phyloP scores from a whole-genome alignment of 2,888 invertebrate genomes.

The Calephelis perditalis region DNA sequence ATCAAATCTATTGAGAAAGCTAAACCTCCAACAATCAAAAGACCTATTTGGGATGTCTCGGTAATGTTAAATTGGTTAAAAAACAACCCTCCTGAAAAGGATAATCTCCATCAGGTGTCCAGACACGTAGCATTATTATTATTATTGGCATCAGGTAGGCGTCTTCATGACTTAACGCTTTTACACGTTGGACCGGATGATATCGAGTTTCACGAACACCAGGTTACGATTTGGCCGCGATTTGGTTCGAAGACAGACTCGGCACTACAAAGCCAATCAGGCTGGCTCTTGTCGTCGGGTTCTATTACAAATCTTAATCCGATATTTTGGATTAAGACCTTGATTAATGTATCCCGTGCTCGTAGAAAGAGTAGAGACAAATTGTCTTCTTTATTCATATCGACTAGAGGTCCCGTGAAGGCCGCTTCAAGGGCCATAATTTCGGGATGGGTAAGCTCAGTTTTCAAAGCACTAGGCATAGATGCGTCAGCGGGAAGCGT shows the following conservation, averaged over 20 bases:
- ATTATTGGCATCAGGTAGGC: not conserved
- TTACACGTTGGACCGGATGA: not conserved
- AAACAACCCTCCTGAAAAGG: not conserved
- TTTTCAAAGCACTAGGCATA: not conserved
- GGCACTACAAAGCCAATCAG: not conserved
- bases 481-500: not conserved
- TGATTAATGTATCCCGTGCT: not conserved
- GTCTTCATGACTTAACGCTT: not conserved
- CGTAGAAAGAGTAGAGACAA: not conserved
- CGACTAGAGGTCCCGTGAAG: slow-evolving; percentile 15
- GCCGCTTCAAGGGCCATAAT: not conserved
- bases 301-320: not conserved
- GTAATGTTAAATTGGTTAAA: not conserved
- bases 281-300: not conserved
- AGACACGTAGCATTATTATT: not conserved
- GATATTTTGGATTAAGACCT: not conserved
- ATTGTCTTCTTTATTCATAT: slow-evolving; percentile 15
- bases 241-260: slow-evolving; percentile 10
- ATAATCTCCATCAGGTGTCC: not conserved
- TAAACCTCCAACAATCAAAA: not conserved
- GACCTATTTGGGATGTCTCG: not conserved
- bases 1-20: no score
- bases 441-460: not conserved
- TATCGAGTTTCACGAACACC: no score
- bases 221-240: not conserved